Conservation (phyloP, 2,113 vertebrate species). For the Pomatostomus ruficeps region DNA sequence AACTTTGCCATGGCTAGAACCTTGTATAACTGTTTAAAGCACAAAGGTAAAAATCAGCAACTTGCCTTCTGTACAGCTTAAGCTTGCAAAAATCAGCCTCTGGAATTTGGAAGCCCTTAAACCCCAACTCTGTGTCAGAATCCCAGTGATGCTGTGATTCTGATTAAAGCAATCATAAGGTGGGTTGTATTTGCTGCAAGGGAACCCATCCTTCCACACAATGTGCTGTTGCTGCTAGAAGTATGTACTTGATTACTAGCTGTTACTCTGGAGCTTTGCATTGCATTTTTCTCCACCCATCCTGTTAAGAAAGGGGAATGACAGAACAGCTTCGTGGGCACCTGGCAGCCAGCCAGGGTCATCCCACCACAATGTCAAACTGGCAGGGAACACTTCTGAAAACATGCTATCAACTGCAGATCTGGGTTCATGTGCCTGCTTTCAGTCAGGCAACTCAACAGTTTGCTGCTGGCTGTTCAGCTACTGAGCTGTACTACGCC, state of each 20-base stretch:
- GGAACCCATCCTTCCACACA: neutral
- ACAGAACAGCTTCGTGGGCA: neutral
- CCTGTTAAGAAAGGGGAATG: neutral
- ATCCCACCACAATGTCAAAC: neutral
- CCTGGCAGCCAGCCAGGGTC: neutral
- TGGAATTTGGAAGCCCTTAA: neutral
- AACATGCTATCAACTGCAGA: neutral
- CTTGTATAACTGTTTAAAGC: neutral
- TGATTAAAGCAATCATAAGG: neutral
- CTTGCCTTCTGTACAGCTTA: neutral
- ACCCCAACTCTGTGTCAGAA: neutral
- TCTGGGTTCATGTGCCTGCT: neutral
- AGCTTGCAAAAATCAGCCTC: neutral
- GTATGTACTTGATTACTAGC: neutral
- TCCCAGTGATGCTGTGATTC: neutral
- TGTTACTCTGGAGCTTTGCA: neutral
- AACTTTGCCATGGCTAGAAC: neutral
- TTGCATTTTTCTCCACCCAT: neutral
- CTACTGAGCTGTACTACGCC: neutral
- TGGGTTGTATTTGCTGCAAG: neutral
- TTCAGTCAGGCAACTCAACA: neutral
- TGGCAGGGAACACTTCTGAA: neutral
- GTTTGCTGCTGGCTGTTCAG: neutral
- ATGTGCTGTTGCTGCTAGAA: neutral
- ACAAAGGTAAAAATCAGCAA: neutral